phyloP scores from a whole-genome alignment of 2,113 vertebrate genomes.

The Verasper variegatus region DNA sequence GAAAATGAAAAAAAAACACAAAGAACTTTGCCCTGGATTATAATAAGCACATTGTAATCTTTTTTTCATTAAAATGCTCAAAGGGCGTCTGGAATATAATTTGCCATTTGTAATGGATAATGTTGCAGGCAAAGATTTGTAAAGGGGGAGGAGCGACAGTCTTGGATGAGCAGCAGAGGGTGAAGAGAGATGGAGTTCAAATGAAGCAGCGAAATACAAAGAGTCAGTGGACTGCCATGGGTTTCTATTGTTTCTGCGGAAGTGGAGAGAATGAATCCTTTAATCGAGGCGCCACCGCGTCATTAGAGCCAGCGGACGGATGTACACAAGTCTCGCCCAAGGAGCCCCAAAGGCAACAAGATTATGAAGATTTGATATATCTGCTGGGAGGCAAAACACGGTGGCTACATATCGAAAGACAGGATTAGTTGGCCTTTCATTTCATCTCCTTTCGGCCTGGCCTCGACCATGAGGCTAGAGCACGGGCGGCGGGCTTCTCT shows the following conservation, averaged over 20 bases:
- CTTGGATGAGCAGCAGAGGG: conserved; percentile 16
- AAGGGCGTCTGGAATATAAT: conserved; percentile 63
- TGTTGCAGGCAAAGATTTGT: conserved; percentile 57
- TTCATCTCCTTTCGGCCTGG: conserved; percentile 55
- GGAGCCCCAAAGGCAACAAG: conserved; percentile 63
- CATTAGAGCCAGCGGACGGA: conserved; percentile 24
- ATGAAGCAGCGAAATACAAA: conserved; percentile 19
- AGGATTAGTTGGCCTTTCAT: conserved; percentile 73
- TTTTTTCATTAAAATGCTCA: conserved; percentile 62
- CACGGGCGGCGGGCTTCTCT: conserved; percentile 81
- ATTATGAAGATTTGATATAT: conserved; percentile 80
- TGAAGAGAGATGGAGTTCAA: conserved; percentile 12
- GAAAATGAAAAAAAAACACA: conserved; percentile 12
- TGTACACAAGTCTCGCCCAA: conserved; percentile 43
- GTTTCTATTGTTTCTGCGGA: conserved; percentile 15
- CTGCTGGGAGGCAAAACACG: conserved; percentile 63
- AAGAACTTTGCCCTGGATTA: conserved; percentile 64
- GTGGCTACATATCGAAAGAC: conserved; percentile 66
- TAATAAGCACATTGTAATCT: conserved; percentile 67
- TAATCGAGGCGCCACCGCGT: conserved; percentile 26
- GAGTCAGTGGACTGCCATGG: conserved; percentile 28
- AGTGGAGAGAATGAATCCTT: conserved; percentile 16
- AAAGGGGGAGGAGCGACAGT: conserved; percentile 66
- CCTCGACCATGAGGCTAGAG: conserved; percentile 79
- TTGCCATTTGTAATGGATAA: conserved; percentile 75